phyloP scores from a whole-genome alignment of 2,888 invertebrate species.

The Alsophila aescularia region DNA sequence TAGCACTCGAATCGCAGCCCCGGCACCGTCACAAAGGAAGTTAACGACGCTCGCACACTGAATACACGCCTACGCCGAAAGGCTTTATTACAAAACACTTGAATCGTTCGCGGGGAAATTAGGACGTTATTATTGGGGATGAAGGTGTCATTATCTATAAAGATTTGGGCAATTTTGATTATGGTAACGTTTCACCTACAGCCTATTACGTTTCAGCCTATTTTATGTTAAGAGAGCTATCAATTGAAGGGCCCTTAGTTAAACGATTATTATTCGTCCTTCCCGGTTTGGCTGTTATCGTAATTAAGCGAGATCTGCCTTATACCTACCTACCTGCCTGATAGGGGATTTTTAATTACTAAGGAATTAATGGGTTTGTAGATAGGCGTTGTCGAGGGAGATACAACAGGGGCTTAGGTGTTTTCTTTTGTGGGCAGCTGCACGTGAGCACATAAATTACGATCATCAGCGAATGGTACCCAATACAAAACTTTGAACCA shows the following conservation, averaged over 20 bases:
- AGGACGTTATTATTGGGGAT: constrained; percentile 42
- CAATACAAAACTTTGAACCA: too few relatives aligned
- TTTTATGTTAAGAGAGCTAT: constrained; percentile 20
- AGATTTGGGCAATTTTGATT: constrained; percentile 21
- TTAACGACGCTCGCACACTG: constrained; percentile 64
- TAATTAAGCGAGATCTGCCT: constrained; percentile 11
- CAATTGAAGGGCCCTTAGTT: constrained; percentile 24
- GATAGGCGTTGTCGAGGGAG: not conserved
- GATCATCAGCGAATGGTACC: too few relatives aligned
- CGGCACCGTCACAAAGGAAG: constrained; percentile 63
- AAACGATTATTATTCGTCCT: constrained; percentile 24
- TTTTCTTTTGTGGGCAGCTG: too few relatives aligned
- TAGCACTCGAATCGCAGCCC: constrained; percentile 64
- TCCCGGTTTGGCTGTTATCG: constrained; percentile 16
- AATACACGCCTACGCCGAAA: constrained; percentile 66
- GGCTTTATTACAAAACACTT: constrained; percentile 67
- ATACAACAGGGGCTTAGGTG: too few relatives aligned
- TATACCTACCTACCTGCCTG: not conserved
- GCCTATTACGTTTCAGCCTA: constrained; percentile 12
- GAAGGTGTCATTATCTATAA: constrained; percentile 29
- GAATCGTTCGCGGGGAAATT: constrained; percentile 55
- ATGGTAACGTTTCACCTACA: constrained; percentile 19
- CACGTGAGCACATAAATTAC: too few relatives aligned
- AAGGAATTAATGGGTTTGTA: constrained; percentile 1
- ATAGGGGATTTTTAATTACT: constrained; percentile 2